These are phyloP conservation scores for Vipera latastei DNA, from an alignment of 2,797 vertebrate species.

Conservation along the genomic window DNA sequence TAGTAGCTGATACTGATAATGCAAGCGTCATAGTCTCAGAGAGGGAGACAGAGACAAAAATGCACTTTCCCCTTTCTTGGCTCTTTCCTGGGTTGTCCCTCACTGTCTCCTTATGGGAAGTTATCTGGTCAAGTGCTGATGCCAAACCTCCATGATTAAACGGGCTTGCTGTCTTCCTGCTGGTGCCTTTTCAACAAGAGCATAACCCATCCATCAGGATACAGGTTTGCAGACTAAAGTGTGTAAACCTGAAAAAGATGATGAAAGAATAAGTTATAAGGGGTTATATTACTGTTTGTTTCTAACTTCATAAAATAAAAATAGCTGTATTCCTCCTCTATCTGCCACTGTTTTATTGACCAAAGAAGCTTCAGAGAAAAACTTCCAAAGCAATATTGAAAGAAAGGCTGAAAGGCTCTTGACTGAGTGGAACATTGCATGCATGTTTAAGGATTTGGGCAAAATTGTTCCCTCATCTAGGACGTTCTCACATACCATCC, in stretches of 20 bases:
- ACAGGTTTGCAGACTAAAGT: neutral
- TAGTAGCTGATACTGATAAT: neutral
- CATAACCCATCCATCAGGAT: neutral
- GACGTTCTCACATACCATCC: neutral
- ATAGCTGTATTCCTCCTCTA: neutral
- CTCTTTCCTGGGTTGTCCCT: neutral
- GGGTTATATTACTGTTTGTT: neutral
- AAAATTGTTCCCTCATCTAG: neutral
- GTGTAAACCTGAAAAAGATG: neutral
- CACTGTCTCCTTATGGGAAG: neutral
- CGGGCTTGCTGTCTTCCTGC: neutral
- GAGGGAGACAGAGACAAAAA: neutral
- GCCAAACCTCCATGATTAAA: neutral
- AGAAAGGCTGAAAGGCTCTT: neutral
- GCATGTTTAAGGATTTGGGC: neutral
- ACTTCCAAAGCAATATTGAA: neutral
- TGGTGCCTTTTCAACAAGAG: neutral
- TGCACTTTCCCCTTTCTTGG: neutral
- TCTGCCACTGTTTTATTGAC: neutral
- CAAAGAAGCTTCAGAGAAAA: neutral
- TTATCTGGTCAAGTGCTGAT: neutral
- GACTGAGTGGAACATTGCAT: neutral
- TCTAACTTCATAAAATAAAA: neutral
- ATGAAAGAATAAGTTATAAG: neutral
- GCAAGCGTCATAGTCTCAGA: neutral